Evolutionary conservation across 2,888 invertebrate species (phyloP), one percentile per base, ranked within the genome.

Genomic region (Listrodromus nycthemerus): DNA sequence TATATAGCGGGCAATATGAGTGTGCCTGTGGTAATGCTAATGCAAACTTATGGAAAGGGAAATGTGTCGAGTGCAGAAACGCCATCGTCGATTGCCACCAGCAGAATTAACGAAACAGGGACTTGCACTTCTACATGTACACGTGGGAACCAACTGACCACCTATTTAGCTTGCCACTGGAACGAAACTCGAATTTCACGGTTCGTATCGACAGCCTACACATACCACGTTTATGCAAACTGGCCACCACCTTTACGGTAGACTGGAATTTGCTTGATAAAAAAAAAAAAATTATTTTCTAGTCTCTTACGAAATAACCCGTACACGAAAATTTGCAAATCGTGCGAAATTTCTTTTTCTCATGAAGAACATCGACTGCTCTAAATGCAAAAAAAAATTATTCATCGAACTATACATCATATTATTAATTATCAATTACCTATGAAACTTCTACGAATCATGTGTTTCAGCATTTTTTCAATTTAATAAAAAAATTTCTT

Each of bases 71-170:
- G 50, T 24, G 16, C 21, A 7, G 16, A 21, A 37, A 19, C 21
- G 48, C n/a, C 79, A 21, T 37, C 33, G 41, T n/a, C n/a, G n/a
- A n/a, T n/a, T n/a, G n/a, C 27, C 63, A 65, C 70, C 41, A 55
- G 37, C 55, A 19, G 55, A 71, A 71, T 58, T 19, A 41, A 70
- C 41, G 67, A 71, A 79, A 79, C 63, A 52, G 63, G 19, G 16
- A 41, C 24, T 45, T 24, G n/a, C 67, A 24, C 70, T 69, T 37
- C 24, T 77, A 67, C 33, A 45, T 21, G 21, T 24, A 66, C 41
- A 50, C 37, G 37, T 24, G 13, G 13, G 48, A 10, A 16, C 50
- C 16, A 37, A 66, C 33, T 45, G 30, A 73, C 55, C 55, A n/a
- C 55, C 52, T 55, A 73, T 66, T 48, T 66, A 58, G 66, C 55